Evolutionary conservation across 2,113 vertebrate genomes (phyloP).

Genomic region (Alligator mississippiensis): DNA sequence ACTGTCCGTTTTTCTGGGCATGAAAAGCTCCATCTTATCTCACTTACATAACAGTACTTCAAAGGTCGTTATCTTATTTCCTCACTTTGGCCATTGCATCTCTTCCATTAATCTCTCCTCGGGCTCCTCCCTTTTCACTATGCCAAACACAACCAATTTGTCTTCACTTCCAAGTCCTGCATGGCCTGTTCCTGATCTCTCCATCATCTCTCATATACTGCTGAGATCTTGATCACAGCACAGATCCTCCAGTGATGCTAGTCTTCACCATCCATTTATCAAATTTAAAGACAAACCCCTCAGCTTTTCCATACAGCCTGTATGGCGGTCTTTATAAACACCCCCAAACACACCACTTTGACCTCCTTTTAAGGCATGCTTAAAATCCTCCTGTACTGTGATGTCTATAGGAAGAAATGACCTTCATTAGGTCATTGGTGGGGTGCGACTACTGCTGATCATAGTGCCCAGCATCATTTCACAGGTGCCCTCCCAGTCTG

Average conservation of each 20-base stretch:
- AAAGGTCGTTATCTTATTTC: background rate
- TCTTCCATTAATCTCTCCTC: background rate
- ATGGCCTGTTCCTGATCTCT: background rate
- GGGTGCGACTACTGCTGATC: fast-evolving
- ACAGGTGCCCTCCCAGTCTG: background rate
- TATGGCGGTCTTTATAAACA: background rate
- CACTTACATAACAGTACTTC: background rate
- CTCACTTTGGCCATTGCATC: background rate
- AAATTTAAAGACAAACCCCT: slow-evolving; percentile 22
- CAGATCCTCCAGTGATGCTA: background rate
- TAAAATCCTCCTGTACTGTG: background rate
- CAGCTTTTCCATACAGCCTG: background rate
- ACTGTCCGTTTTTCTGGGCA: background rate
- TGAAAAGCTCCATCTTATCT: background rate
- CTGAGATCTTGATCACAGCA: background rate
- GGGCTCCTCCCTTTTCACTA: background rate
- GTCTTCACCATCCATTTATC: slow-evolving; percentile 18
- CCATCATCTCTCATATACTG: background rate
- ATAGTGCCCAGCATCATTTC: background rate
- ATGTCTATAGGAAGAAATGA: background rate
- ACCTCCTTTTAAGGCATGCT: background rate
- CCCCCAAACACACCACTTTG: background rate
- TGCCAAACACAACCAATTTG: background rate
- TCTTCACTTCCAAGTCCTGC: background rate
- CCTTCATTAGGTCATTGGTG: fast-evolving